Base-by-base conservation (phyloP, 2,888 invertebrate species). In the Drosophila incognita region DNA sequence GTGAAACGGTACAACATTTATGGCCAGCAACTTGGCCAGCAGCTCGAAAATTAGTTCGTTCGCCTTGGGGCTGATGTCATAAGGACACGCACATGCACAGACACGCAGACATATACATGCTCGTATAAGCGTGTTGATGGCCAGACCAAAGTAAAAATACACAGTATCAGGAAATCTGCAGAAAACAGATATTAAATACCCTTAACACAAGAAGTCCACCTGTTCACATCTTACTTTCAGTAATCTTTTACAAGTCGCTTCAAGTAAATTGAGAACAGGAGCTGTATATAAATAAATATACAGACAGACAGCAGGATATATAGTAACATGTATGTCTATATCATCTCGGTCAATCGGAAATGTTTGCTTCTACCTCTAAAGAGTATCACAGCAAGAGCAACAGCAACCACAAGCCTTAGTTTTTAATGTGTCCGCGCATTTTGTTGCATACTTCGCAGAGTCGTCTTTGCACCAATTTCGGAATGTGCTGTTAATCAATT, bases 401-500 rank as follows among this genome's bases (percentile, higher is more conserved):
- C 51, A 29, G 10, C 56, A 40, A 42, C 40, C 15, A 27, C 38
- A 46, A 13, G 31, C 57, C 29, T 53, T 49, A 29, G 46, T 31
- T 38, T 76, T 73, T 76, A 42, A 64, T 76, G 73, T 46, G 72
- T 63, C 67, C 38, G 49, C 71, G 42, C 40, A 61, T 69, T 66
- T 75, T 66, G 71, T 67, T 57, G 72, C 71, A 65, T 59, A 51
- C 58, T 66, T 76, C 38, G 54, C 33, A 51, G 52, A 35, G 66
- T 54, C 62, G 51, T 48, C 40, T 66, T 56, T 51, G 40, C 36
- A 8, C 46, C 52, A 69, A 42, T 63, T 62, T 54, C 29, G 42
- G 65, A 65, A 76, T 73, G 51, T 65, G 73, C 76, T 56, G 68
- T 46, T 65, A 77, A 76, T 61, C 64, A 76, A 76, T 76, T 77